phyloP scores from a whole-genome alignment of 2,113 vertebrate species.

The Erpornis zantholeuca region DNA sequence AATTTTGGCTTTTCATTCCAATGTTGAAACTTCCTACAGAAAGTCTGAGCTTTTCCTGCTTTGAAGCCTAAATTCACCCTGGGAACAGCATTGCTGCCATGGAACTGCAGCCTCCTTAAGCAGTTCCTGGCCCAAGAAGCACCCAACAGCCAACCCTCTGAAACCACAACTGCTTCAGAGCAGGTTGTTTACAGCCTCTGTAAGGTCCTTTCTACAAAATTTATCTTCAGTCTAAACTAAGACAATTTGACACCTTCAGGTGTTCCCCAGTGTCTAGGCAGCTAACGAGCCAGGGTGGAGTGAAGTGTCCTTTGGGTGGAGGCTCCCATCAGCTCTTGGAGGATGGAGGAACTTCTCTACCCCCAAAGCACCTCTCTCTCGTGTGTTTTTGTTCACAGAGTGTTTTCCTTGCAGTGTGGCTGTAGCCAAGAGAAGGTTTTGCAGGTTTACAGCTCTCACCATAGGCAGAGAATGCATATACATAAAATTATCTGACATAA shows the following conservation, averaged over 20 bases:
- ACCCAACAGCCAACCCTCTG: not conserved
- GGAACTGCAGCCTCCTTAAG: not conserved
- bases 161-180: accelerated
- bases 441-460: not conserved
- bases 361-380: accelerated
- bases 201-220: not conserved
- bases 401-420: not conserved
- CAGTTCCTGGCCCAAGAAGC: not conserved
- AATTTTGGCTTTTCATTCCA: not conserved
- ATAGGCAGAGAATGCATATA: not conserved
- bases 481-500: not conserved
- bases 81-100: not conserved
- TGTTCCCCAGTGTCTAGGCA: not conserved
- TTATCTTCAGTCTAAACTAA: not conserved
- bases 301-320: not conserved
- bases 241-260: not conserved
- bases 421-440: not conserved
- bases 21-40: not conserved
- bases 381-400: not conserved
- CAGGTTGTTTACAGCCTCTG: not conserved
- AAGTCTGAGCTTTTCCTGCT: not conserved
- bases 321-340: not conserved
- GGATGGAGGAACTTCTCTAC: not conserved
- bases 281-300: not conserved
- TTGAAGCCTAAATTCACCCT: not conserved